Percentiles rank a stretch among this genome's conserved stretches.
Evolutionary conservation across 2,113 vertebrate genomes (phyloP).

Genomic region (Hiodon tergisus): DNA sequence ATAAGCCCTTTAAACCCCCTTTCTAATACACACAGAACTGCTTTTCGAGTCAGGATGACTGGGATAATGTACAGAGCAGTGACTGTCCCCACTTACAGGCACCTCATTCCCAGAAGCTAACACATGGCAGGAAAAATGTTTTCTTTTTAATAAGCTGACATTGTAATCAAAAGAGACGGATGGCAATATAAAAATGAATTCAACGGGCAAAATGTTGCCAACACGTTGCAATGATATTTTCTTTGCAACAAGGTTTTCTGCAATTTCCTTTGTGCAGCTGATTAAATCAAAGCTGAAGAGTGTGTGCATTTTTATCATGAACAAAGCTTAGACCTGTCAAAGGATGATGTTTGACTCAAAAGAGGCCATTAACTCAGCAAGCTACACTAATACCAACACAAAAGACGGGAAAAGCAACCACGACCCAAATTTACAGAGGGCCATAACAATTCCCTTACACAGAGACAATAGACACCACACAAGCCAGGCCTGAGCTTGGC

Average conservation of each 20-base stretch:
- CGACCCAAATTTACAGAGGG: neutral
- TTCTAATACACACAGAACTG: conserved; percentile 27
- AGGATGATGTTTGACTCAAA: too few relatives aligned
- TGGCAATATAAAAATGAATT: neutral
- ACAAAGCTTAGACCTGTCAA: neutral
- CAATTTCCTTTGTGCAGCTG: neutral
- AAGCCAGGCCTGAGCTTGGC: too few relatives aligned
- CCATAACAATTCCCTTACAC: neutral
- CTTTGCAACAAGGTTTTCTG: neutral
- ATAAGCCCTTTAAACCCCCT: conserved; percentile 34
- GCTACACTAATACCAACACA: neutral
- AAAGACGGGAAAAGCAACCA: neutral
- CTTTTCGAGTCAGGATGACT: conserved; percentile 22
- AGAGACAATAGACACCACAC: neutral
- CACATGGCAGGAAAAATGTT: conserved; percentile 24
- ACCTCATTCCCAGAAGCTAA: conserved; percentile 4
- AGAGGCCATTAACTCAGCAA: too few relatives aligned
- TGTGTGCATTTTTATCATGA: neutral
- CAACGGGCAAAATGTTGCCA: conserved; percentile 7
- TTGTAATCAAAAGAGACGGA: neutral
- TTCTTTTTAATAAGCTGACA: neutral
- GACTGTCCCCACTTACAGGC: conserved; percentile 14
- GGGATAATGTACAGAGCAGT: conserved; percentile 5
- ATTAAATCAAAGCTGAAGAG: conserved; percentile 3
- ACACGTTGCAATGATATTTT: neutral